phyloP scores from a whole-genome alignment of 1,140 invertebrate genomes.

The Liolophura sinensis region DNA sequence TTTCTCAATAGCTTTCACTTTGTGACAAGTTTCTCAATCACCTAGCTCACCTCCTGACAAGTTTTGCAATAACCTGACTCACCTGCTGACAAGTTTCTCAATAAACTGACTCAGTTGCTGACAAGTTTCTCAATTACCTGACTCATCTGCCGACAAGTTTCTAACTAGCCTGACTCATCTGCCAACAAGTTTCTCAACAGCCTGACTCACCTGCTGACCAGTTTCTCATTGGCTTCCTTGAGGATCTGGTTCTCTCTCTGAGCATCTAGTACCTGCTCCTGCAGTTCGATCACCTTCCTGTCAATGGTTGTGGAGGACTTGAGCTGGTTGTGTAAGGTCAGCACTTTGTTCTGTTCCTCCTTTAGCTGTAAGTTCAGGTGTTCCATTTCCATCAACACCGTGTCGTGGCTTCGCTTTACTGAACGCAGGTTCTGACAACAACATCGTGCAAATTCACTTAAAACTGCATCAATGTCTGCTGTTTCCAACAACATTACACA shows the following conservation, averaged over 20 bases:
- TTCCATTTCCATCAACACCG: slow-evolving; percentile 58
- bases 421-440: slow-evolving; percentile 49
- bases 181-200: neutral
- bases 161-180: slow-evolving; percentile 34
- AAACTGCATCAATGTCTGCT: no score
- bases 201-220: slow-evolving; percentile 53
- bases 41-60: no score
- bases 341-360: slow-evolving; percentile 56
- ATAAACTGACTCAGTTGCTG: no score
- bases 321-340: slow-evolving; percentile 54
- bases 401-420: slow-evolving; percentile 56
- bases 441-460: no score
- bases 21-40: no score
- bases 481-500: no score
- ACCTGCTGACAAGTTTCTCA: no score
- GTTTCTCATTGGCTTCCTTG: slow-evolving; percentile 61
- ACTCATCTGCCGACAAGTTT: no score
- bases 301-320: slow-evolving; percentile 41
- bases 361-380: slow-evolving; percentile 53
- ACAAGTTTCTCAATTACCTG: no score
- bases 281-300: slow-evolving; percentile 46
- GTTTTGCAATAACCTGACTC: no score
- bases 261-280: slow-evolving; percentile 54
- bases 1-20: no score
- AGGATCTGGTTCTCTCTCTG: slow-evolving; percentile 58